Percentiles rank a stretch among this genome's conserved stretches.
These are phyloP conservation scores for Drosophila sechellia DNA, from an alignment of 1,140 invertebrate genomes.

Conservation along the genomic window DNA sequence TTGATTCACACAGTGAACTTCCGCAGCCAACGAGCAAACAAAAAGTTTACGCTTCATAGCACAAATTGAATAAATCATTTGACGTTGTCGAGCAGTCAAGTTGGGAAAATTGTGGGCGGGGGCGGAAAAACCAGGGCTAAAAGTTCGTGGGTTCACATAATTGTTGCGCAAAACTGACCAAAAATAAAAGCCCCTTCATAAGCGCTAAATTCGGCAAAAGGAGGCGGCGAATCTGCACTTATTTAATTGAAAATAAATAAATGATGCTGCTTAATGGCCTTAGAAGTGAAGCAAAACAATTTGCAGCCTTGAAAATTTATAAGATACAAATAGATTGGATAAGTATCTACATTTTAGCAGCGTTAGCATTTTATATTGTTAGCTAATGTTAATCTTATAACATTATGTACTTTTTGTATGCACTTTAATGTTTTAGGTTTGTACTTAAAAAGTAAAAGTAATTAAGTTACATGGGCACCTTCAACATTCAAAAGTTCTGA, in stretches of 20 bases:
- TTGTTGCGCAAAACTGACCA: slow-evolving; percentile 63
- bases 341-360: neutral
- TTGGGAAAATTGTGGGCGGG: slow-evolving; percentile 4
- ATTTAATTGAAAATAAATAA: slow-evolving; percentile 60
- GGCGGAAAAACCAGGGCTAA: neutral
- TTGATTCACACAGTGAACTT: slow-evolving; percentile 69
- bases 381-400: too few relatives aligned
- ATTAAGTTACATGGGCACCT: too few relatives aligned
- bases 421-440: too few relatives aligned
- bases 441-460: too few relatives aligned
- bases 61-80: slow-evolving; percentile 82
- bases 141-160: slow-evolving; percentile 58
- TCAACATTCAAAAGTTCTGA: neutral
- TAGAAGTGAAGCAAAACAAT: slow-evolving; percentile 3
- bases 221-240: slow-evolving; percentile 16
- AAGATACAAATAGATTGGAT: neutral
- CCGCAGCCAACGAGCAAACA: slow-evolving; percentile 65
- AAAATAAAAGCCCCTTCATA: slow-evolving; percentile 44
- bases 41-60: slow-evolving; percentile 78
- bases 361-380: too few relatives aligned
- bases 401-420: too few relatives aligned
- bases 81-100: slow-evolving; percentile 47
- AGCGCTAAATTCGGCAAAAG: neutral
- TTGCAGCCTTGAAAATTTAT: slow-evolving; percentile 6
- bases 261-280: slow-evolving; percentile 40